phyloP scores from a whole-genome alignment of 2,113 vertebrate genomes.

The Prionailurus viverrinus region DNA sequence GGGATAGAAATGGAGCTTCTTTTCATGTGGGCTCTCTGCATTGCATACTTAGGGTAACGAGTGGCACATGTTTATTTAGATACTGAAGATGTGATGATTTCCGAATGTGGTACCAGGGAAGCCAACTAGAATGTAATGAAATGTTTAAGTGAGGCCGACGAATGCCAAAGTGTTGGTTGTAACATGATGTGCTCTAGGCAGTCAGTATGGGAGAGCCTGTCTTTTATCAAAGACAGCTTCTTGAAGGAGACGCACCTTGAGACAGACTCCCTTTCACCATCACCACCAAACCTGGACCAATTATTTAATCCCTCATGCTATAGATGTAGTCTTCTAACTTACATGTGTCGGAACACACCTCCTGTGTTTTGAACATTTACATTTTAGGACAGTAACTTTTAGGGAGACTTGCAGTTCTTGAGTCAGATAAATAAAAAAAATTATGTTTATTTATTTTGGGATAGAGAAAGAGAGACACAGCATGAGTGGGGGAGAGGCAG shows the following conservation, averaged over 20 bases:
- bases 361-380: not conserved
- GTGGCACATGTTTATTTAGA: not conserved
- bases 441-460: too few relatives aligned
- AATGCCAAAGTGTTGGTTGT: not conserved
- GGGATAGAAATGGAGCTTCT: not conserved
- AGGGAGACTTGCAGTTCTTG: not conserved
- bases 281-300: not conserved
- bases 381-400: not conserved
- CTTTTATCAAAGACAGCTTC: not conserved
- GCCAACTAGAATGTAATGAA: not conserved
- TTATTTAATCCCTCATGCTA: not conserved
- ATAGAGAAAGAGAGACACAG: too few relatives aligned
- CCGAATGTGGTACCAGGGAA: constrained; percentile 3
- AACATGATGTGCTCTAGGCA: not conserved
- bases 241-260: not conserved
- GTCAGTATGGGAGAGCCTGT: not conserved
- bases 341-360: not conserved
- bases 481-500: too few relatives aligned
- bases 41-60: not conserved
- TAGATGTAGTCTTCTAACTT: not conserved
- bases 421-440: not conserved
- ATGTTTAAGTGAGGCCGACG: not conserved
- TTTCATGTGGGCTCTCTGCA: not conserved
- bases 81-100: constrained; percentile 47
- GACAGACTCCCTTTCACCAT: not conserved